Percentiles rank a stretch among this genome's conserved stretches.
Conservation (phyloP, 2,797 vertebrate species). For the Coranthus polyacanthus region DNA sequence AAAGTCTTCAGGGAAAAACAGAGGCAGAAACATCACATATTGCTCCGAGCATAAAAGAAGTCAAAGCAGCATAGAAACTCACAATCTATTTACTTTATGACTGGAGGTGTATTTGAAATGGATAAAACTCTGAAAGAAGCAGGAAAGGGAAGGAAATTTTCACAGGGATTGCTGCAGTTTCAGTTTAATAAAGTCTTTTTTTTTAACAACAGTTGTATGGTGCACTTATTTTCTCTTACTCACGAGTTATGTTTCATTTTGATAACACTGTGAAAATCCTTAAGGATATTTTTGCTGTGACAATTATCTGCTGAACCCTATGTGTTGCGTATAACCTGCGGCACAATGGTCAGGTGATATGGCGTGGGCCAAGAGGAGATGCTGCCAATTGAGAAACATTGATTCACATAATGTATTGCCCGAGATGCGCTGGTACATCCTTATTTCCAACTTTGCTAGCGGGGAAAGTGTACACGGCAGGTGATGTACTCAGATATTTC, state of each 20-base stretch:
- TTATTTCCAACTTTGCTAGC: constrained; percentile 24
- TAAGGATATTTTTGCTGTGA: constrained; percentile 19
- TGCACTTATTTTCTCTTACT: constrained; percentile 15
- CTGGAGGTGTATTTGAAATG: constrained; percentile 71
- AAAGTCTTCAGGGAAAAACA: constrained; percentile 72
- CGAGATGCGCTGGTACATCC: constrained; percentile 7
- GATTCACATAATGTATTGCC: constrained; percentile 25
- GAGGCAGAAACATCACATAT: constrained; percentile 72
- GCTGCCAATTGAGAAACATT: constrained; percentile 16
- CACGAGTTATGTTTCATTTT: constrained; percentile 46
- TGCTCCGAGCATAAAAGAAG: constrained; percentile 72
- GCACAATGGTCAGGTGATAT: constrained; percentile 29
- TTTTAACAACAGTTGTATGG: constrained; percentile 2
- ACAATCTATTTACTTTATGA: constrained; percentile 79
- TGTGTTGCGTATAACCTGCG: constrained; percentile 20
- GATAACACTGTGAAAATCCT: constrained; percentile 31
- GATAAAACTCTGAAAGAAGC: constrained; percentile 48
- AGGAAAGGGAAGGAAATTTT: constrained; percentile 42
- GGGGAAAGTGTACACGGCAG: too few species aligned
- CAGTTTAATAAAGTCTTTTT: constrained; percentile 39
- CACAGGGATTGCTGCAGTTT: constrained; percentile 39
- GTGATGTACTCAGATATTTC: too few species aligned
- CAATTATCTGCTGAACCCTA: constrained; percentile 42
- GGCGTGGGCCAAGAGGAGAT: constrained; percentile 13
- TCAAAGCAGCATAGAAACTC: constrained; percentile 63